Evolutionary conservation across 1,140 invertebrate species (phyloP).

Genomic region (Zaprionus lachaisei): DNA sequence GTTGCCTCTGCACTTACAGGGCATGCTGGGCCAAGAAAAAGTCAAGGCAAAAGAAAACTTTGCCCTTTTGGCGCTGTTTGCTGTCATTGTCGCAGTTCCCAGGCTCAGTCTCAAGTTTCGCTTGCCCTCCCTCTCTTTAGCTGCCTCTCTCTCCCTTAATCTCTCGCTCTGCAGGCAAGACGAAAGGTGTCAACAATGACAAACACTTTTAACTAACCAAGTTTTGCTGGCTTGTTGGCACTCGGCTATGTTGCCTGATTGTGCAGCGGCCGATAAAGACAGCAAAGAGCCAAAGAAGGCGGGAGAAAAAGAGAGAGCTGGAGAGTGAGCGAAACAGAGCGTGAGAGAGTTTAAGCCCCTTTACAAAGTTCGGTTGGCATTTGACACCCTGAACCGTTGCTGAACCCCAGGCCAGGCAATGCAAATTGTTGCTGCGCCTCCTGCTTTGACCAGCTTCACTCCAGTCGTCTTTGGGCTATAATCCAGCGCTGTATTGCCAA

Average conservation of each 20-base stretch:
- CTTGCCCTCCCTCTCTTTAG: background rate
- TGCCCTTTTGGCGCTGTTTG: conserved; percentile 57
- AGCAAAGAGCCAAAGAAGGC: background rate
- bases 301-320: background rate
- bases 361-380: conserved; percentile 54
- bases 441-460: conserved; percentile 17
- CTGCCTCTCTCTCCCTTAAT: background rate
- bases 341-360: conserved; percentile 21
- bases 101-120: conserved; percentile 1
- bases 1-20: conserved; percentile 6
- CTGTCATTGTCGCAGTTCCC: conserved; percentile 55
- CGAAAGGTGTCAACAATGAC: conserved; percentile 81
- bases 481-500: conserved; percentile 57
- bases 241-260: conserved; percentile 41
- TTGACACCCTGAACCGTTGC: conserved; percentile 37
- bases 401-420: conserved; percentile 9
- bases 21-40: conserved; percentile 38
- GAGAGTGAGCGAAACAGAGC: background rate
- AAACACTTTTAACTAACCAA: conserved; percentile 83
- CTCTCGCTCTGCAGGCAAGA: conserved; percentile 43
- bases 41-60: conserved; percentile 58
- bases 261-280: conserved; percentile 46
- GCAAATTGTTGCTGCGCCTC: conserved; percentile 33
- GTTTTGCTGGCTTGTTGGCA: conserved; percentile 59
- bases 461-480: conserved; percentile 22